Conservation (phyloP, 2,113 vertebrate genomes). For the Pterocles gutturalis region DNA sequence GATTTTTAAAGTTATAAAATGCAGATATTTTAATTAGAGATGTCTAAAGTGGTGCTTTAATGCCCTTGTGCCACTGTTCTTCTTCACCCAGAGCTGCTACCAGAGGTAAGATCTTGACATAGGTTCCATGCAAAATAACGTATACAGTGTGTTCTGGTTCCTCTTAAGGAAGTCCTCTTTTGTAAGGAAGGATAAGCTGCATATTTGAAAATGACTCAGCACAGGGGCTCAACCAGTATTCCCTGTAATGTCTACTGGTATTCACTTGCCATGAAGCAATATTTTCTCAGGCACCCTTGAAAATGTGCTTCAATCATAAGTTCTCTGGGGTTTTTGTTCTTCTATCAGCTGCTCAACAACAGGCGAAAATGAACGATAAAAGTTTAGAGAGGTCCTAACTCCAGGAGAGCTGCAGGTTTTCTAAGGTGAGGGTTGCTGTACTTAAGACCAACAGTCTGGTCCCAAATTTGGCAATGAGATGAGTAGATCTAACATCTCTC, state of each 20-base stretch:
- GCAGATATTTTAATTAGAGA: not conserved
- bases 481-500: not conserved
- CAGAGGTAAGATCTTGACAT: not conserved
- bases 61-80: not conserved
- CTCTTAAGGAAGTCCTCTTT: not conserved
- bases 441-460: not conserved
- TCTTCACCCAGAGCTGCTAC: not conserved
- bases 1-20: not conserved
- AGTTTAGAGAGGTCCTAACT: not conserved
- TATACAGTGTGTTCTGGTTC: not conserved
- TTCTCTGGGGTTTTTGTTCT: not conserved
- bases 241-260: not conserved
- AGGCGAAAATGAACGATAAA: not conserved
- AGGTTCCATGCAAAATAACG: not conserved
- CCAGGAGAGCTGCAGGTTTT: not conserved
- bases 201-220: not conserved
- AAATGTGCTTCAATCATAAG: not conserved
- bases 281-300: not conserved
- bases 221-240: not conserved
- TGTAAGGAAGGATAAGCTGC: not conserved
- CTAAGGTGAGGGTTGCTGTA: not conserved
- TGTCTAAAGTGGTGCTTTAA: not conserved
- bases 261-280: slow-evolving; percentile 18
- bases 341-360: not conserved
- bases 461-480: not conserved